Percentiles rank a stretch among this genome's conserved stretches.
phyloP scores from a whole-genome alignment of 1,140 invertebrate species.

The Trichonephila inaurata region DNA sequence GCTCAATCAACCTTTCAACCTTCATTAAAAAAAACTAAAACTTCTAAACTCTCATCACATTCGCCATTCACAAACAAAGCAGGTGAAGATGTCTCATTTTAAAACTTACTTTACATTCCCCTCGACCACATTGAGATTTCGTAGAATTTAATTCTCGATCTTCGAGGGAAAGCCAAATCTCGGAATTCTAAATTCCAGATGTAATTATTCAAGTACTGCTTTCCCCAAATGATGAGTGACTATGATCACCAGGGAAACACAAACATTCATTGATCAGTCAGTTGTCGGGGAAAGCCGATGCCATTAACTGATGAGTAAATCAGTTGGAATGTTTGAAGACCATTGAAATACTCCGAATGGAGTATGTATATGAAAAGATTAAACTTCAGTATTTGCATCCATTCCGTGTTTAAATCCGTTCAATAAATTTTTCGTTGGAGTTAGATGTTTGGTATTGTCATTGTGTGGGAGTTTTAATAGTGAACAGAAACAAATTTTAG shows the following conservation, averaged over 20 bases:
- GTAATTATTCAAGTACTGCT: slow-evolving; percentile 33
- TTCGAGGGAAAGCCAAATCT: slow-evolving; percentile 20
- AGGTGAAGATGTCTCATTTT: too few relatives aligned
- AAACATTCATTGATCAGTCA: slow-evolving; percentile 56
- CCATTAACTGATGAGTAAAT: slow-evolving; percentile 64
- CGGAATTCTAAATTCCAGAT: slow-evolving; percentile 14
- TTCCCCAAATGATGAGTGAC: slow-evolving; percentile 7
- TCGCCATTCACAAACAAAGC: too few relatives aligned
- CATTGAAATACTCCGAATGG: neutral
- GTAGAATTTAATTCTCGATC: slow-evolving; percentile 4
- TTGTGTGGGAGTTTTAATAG: too few relatives aligned
- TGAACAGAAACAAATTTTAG: too few relatives aligned
- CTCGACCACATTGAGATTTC: neutral
- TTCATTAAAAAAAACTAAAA: too few relatives aligned
- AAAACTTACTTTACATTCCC: neutral
- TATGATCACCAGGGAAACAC: slow-evolving; percentile 26
- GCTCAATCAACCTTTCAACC: too few relatives aligned
- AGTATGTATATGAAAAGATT: too few relatives aligned
- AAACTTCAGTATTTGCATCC: too few relatives aligned
- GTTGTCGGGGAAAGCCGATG: neutral
- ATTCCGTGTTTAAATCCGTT: too few relatives aligned
- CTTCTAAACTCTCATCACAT: too few relatives aligned
- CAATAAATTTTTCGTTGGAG: too few relatives aligned
- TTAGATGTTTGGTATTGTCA: too few relatives aligned
- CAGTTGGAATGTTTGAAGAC: neutral